Evolutionary conservation across 2,888 invertebrate genomes (phyloP), one percentile per base, ranked within the genome.

Genomic region (Parnassius apollo): DNA sequence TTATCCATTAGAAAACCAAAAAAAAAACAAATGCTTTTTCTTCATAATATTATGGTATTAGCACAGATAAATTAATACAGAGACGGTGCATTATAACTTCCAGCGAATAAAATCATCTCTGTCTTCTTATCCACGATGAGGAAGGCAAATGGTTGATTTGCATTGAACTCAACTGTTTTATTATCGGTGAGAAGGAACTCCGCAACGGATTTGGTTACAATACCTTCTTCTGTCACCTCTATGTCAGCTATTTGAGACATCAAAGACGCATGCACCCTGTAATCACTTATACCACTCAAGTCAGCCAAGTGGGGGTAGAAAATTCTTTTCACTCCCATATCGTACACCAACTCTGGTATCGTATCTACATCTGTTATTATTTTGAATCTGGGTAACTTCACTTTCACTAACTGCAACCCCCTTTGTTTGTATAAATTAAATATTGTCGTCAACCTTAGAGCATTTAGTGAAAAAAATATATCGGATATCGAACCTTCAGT

Each of bases 311-410:
- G 67, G 2, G 81, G 82, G 63, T 82, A 67, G 65, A 89, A 89
- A n/a, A 87, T 72, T n/a, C 76, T 80, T 48, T 67, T 74, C 0
- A 86, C 71, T 1, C 88, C 88, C 85, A 88, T 85, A 73, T 89
- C 88, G 48, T 69, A 71, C 0, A 88, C 25, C 44, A 88, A 62
- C 62, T 88, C 88, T 0, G 82, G 75, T 11, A 88, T 68, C 64
- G 82, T 86, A 7, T 79, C 78, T 1, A 83, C 42, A 2, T 77
- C 78, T 0, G 82, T 77, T 0, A 66, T 75, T 7, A 83, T 76
- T 66, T 73, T 77, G 63, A 88, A 87, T 50, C 78, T 76, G 0
- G 88, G 88, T 42, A 89, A 51, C n/a, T 76, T 76, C 0, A 88
- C 75, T 18, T 80, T 76, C 0, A 85, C 77, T 1, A 80, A 50